These are phyloP conservation scores for Melanocharis versteri DNA, from an alignment of 2,113 vertebrate species.

Conservation along the genomic window DNA sequence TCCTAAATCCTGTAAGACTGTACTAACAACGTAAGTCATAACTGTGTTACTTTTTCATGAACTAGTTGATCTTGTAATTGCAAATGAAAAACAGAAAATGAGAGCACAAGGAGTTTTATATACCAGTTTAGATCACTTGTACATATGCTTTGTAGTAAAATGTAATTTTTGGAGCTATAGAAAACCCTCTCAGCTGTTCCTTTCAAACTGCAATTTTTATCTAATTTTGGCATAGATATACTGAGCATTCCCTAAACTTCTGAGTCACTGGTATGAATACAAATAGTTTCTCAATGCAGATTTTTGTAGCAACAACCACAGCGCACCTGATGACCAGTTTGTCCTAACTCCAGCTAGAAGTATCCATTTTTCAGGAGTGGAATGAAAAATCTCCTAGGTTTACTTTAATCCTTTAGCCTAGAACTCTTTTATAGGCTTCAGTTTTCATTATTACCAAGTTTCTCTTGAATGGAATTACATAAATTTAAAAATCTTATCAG, in stretches of 20 bases:
- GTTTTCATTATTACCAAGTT: not conserved
- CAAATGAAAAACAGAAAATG: not conserved
- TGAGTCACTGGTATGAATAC: not conserved
- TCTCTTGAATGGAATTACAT: not conserved
- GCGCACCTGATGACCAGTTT: not conserved
- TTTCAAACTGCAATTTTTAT: not conserved
- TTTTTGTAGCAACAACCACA: not conserved
- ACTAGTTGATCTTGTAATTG: not conserved
- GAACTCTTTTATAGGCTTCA: not conserved
- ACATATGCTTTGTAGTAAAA: not conserved
- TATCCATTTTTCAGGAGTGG: not conserved
- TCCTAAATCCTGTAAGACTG: not conserved
- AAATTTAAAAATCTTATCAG: not conserved
- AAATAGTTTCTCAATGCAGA: not conserved
- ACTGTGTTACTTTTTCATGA: not conserved
- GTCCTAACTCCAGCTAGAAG: not conserved
- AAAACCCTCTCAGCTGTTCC: not conserved
- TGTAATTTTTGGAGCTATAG: not conserved
- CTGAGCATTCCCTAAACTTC: not conserved
- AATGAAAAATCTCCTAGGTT: not conserved
- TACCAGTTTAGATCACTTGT: not conserved
- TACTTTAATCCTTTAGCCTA: not conserved
- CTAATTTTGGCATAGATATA: not conserved
- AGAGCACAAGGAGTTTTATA: not conserved
- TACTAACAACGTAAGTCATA: not conserved